Evolutionary conservation across 2,888 invertebrate species (phyloP), one percentile per base, ranked within the genome.

Genomic region (Aproaerema taeniolella): DNA sequence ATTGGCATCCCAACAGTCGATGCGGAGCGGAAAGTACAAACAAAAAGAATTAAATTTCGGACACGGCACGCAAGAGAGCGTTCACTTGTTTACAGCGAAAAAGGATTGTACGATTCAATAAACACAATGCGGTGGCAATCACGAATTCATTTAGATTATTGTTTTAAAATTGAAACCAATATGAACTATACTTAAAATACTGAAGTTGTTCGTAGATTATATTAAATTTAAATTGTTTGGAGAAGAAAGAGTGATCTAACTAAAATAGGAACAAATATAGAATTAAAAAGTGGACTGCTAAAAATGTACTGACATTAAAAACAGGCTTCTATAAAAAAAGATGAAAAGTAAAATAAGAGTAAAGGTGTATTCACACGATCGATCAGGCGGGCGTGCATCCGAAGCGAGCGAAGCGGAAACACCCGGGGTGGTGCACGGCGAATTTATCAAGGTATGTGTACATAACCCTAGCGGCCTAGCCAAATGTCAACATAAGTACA

Each of bases 361-460:
- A 74, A 78, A 78, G 73, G 78, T 76, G 66, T 68, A 66, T 67
- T 62, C 71, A 79, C 61, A 78, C 74, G 77, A 73, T 72, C 59
- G 67, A 26, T 26, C 26, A 58, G 67, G 59, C 55, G 55, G 55
- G 63, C 70, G 58, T 74, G 78, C 76, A 81, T 67, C 71, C 66
- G 67, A 66, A 68, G 65, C 73, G 75, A 78, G 68, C 65, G 72
- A 58, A 74, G 76, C 80, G 81, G 79, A 82, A 81, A 58, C 56
- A 59, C 73, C 67, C 70, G 66, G 72, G 72, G 78, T 70, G 53
- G 53, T 68, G 77, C 73, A 69, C 74, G 67, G 63, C 62, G 72
- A 72, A 75, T 81, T 72, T 77, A 82, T 77, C 78, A 75, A 73
- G 62, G 56, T 58, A 47, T 46, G 60, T 69, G 28, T 29, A 33